Percentiles rank a stretch among this genome's conserved stretches.
These are phyloP conservation scores for Antechinus flavipes DNA, from an alignment of 2,113 vertebrate genomes.

Conservation along the genomic window DNA sequence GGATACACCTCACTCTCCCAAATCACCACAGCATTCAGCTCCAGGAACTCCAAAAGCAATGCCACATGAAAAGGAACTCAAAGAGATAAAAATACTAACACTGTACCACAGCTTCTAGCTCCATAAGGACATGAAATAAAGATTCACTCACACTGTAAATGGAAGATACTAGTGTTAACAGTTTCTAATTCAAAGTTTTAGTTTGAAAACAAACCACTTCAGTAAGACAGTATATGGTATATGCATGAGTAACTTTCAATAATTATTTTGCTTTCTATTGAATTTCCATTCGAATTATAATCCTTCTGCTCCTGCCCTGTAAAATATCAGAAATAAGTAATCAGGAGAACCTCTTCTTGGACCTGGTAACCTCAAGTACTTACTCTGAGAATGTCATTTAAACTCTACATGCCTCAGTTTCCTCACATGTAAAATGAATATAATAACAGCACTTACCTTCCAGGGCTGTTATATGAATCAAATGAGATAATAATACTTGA, in stretches of 20 bases:
- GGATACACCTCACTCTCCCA: not conserved
- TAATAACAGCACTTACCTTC: not conserved
- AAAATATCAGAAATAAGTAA: not conserved
- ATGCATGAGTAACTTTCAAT: not conserved
- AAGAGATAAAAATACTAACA: not conserved
- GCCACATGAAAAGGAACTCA: not conserved
- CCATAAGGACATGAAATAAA: not conserved
- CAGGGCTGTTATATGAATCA: too few species aligned
- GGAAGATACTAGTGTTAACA: not conserved
- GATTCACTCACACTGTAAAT: not conserved
- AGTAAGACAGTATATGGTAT: not conserved
- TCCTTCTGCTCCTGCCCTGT: not conserved
- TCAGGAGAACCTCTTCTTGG: not conserved
- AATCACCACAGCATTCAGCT: not conserved
- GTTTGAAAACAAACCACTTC: not conserved
- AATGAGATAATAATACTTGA: too few species aligned
- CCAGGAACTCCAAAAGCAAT: not conserved
- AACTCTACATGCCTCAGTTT: not conserved
- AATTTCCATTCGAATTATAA: not conserved
- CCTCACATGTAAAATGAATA: not conserved
- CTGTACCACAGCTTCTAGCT: not conserved
- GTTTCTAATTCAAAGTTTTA: not conserved
- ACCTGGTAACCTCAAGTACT: not conserved
- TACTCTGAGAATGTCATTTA: not conserved
- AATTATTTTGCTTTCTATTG: not conserved